Evolutionary conservation across 2,888 invertebrate species (phyloP), one percentile per base, ranked within the genome.

Genomic region (Molanna angustata): DNA sequence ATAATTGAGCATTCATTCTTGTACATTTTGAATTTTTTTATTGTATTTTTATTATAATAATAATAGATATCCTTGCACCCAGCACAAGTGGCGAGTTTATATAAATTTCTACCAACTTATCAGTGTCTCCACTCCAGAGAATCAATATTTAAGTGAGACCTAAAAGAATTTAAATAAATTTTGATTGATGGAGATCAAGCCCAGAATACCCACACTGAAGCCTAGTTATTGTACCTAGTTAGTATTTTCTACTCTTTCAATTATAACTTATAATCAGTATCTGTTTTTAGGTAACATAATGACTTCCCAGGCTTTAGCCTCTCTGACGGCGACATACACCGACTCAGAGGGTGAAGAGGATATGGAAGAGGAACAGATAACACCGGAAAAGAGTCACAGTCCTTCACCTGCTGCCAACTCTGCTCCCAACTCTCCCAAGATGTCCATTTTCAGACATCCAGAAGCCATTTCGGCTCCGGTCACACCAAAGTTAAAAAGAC

Each of bases 301-400:
- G 78, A 67, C 77, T 42, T 76, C 76, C 2, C 76, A 77, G 67
- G 92, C 91, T 32, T 76, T 93, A 67, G 90, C 90, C 52, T 89
- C 90, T 45, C 76, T 94, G 61, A 93, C 92, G 45, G 93, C 90
- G 20, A 90, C 89, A 37, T 94, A 94, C 69, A 93, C 93, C 1
- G 93, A 94, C 69, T 93, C 93, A 1, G 94, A 94, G 73, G 90
- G 88, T 46, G 93, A 93, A 69, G 91, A 90, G 62, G 88, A 86
- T 57, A 79, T 79, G 68, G 80, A 82, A 65, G 82, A 84, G 60
- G 80, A 66, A 4, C 67, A 67, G 52, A 73, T 76, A 60, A 76
- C 76, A 16, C 78, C 79, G 48, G 80, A 80, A 60, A 79, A 78
- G 54, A 64, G 65, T 59, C 70, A 68, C 54, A 65, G 20, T 71